Base-by-base conservation (phyloP, 2,797 vertebrate genomes). In the Schizopygopsis pylzovi region DNA sequence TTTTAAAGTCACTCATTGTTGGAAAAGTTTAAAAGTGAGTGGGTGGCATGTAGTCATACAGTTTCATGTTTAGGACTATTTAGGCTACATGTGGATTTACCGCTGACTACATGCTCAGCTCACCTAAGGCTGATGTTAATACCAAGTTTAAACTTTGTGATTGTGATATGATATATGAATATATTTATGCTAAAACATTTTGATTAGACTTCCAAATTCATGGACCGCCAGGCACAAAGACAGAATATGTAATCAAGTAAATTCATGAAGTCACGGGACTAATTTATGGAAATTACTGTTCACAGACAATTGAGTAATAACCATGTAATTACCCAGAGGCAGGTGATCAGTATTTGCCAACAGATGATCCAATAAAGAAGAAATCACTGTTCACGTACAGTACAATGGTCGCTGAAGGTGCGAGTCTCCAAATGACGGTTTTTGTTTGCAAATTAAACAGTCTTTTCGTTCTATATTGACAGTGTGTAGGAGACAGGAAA, bases 291-390 rank as follows among this genome's bases (percentile, higher is more conserved):
- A 85, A 79, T 70, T 41, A 85, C 63, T 70, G 52, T 59, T 68
- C n/a, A 59, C 49, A 79, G 61, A 71, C 76, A 71, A 79, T 56
- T 71, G 54, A 54, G 83, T 37, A 3, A 33, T 33, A 33, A 79
- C 37, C 63, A 79, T 78, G 77, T 79, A 75, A 85, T 85, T 71
- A 71, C 65, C 20, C 47, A 68, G 45, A 43, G 61, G 59, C 65
- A 70, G 76, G 28, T 73, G 81, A 87, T 87, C 67, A 75, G 39
- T 83, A 47, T 73, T 87, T 83, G 80, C 63, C 73, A 83, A 68
- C 81, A 72, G 71, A 61, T 78, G 76, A 85, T n/a, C 72, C 67
- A 87, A 79, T 81, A 54, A 84, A 81, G 54, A 63, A 37, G 78
- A 80, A 87, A 76, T 68, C 70, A 76, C 59, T 65, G 41, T 65